Evolutionary conservation across 2,797 vertebrate species (phyloP).

Genomic region (Gobio occitaniae): DNA sequence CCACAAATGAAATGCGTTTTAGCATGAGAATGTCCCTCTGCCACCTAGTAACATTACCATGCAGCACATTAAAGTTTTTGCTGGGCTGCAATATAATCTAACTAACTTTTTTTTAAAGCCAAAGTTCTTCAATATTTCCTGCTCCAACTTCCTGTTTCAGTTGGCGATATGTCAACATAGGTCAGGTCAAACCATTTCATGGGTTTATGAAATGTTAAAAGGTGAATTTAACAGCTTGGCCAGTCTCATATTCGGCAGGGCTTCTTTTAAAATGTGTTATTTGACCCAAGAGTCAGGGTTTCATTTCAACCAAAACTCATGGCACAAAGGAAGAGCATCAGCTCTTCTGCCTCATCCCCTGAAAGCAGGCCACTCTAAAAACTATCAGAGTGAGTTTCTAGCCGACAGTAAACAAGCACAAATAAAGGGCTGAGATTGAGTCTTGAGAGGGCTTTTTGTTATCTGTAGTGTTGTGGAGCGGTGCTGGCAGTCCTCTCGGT

Average conservation of each 20-base stretch:
- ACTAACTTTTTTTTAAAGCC: not conserved
- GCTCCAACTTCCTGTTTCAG: constrained; percentile 5
- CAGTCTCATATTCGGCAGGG: constrained; percentile 6
- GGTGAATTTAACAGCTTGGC: constrained; percentile 30
- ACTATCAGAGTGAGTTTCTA: constrained; percentile 42
- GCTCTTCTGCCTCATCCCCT: constrained; percentile 45
- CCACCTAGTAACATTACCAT: not conserved
- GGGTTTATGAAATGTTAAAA: constrained; percentile 31
- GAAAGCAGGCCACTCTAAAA: constrained; percentile 37
- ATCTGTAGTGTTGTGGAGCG: constrained; percentile 35
- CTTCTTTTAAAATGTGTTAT: constrained; percentile 39
- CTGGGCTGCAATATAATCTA: not conserved
- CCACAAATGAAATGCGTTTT: not conserved
- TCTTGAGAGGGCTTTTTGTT: constrained; percentile 53
- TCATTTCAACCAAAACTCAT: constrained; percentile 33
- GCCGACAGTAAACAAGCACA: constrained; percentile 44
- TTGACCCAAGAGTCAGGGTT: constrained; percentile 29
- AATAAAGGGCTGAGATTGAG: constrained; percentile 50
- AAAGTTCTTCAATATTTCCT: not conserved
- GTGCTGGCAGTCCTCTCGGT: constrained; percentile 18
- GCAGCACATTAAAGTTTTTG: not conserved
- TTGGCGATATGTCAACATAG: constrained; percentile 1
- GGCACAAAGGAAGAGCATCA: constrained; percentile 43
- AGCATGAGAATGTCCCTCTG: not conserved
- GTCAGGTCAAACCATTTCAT: constrained; percentile 36